These are phyloP conservation scores for Pseudoatta argentina DNA, from an alignment of 1,140 invertebrate species.

Conservation along the genomic window DNA sequence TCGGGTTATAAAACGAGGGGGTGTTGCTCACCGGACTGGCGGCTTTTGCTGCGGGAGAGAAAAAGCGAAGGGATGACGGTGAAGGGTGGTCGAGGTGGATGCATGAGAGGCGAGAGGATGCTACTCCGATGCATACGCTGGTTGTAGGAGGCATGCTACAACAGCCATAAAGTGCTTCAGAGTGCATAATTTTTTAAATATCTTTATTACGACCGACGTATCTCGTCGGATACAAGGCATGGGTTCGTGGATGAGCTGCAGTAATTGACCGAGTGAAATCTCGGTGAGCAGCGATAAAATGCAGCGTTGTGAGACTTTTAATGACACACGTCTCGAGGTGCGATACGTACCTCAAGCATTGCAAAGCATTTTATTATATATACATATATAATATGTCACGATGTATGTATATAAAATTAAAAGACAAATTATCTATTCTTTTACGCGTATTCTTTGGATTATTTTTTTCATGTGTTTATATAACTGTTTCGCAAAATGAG, in stretches of 20 bases:
- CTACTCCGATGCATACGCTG: conserved; percentile 48
- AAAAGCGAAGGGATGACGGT: conserved; percentile 29
- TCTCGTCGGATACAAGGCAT: conserved; percentile 40
- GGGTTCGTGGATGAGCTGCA: conserved; percentile 39
- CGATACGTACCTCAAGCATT: no score
- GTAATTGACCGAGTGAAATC: conserved; percentile 73
- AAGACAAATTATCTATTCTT: neutral
- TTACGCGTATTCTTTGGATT: neutral
- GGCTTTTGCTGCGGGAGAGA: conserved; percentile 19
- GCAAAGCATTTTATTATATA: conserved; percentile 34
- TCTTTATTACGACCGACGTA: conserved; percentile 78
- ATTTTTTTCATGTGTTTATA: neutral
- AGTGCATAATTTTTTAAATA: conserved; percentile 82
- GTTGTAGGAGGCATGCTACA: conserved; percentile 61
- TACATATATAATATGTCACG: neutral
- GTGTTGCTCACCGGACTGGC: conserved; percentile 63
- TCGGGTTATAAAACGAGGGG: conserved; percentile 83
- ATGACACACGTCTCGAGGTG: conserved; percentile 46
- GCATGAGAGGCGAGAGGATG: neutral
- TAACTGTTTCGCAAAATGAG: neutral
- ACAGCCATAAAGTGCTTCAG: conserved; percentile 72
- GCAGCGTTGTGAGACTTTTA: conserved; percentile 68
- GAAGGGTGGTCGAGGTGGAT: conserved; percentile 13
- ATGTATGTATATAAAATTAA: neutral
- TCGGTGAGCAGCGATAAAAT: conserved; percentile 67